Evolutionary conservation across 2,797 vertebrate genomes (phyloP), one percentile per base, ranked within the genome.

Genomic region (Brachyalestes nurse): DNA sequence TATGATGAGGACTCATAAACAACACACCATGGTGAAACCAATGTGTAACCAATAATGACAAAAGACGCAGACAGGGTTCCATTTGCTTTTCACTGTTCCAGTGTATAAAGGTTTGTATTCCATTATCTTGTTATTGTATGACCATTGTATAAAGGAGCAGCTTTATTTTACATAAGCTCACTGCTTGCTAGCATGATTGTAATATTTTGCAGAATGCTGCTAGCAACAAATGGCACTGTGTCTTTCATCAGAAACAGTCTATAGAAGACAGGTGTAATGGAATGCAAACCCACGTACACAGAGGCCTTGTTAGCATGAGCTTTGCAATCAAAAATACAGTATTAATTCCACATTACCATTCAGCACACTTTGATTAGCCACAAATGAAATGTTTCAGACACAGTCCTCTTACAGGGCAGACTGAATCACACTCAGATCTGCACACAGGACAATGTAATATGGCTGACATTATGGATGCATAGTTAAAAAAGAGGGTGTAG

Each of bases 391-490:
- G 38, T 81, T 72, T 86, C 60, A 84, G 34, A 60, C 66, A 78
- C 53, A 80, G 77, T 80, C 67, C 42, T 78, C 72, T 78, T 61
- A 84, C 73, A 82, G 75, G 79, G 61, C 21, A 80, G 71, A 65
- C 79, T 57, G 21, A 80, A 76, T 80, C 74, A 80, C 53, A 78
- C 87, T 88, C 87, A 92, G 58, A 89, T 89, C 90, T 91, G 89
- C 91, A 95, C 91, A 92, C 45, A 90, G 89, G 92, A 91, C 93
- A 89, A 89, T 90, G 91, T 88, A 89, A 89, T 92, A 95, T 83
- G 93, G 92, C 92, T 93, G 91, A 91, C 91, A 89, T 91, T 89
- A 93, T 92, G 88, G 92, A 93, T 95, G 94, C 94, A 95, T 95
- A 95, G 94, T 94, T 87, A 92, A 92, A 93, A 91, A 90, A 84